Evolutionary conservation across 2,888 invertebrate genomes (phyloP), one percentile per base, ranked within the genome.

Genomic region (Chloromyia formosa): DNA sequence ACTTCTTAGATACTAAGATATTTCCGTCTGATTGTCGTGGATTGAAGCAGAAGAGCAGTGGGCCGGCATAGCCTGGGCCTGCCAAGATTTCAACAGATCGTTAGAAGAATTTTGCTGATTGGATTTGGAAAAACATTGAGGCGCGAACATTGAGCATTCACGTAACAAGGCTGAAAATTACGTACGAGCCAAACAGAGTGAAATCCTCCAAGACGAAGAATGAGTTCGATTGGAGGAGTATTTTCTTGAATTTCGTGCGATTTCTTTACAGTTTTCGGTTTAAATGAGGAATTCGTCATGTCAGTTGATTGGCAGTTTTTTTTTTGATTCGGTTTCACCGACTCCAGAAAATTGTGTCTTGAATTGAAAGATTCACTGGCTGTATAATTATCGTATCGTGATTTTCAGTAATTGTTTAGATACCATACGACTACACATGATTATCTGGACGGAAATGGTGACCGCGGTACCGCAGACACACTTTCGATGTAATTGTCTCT

Each of bases 81-180:
- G 40, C 23, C 22, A 40, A 60, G 60, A 40, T 7, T 35, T 35
- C 27, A 35, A 35, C 27, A 35, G 27, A 35, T 35, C 27, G 27
- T 35, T 35, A 35, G 27, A 35, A 35, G 27, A 62, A 62, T 62
- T 62, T 40, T 3, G 16, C 12, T 62, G 62, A 62, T 62, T 62
- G 62, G 62, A 27, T 40, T 40, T 14, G 27, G 27, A 35, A 40
- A 62, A 62, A 40, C 35, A 62, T 62, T 62, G 40, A 62, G 3
- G 27, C 40, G 40, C 40, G n/a, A 40, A 16, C 62, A 40, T 40
- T 62, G 62, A 62, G n/a, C 62, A 62, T 40, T 62, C 16, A 40
- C 27, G 40, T 62, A 27, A 62, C 62, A 62, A 62, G 12, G 12
- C 40, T 62, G n/a, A 18, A 62, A 62, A 62, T 62, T 62, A 62